These are phyloP conservation scores for Epinephelus awoara DNA, from an alignment of 2,797 vertebrate species.

Conservation along the genomic window DNA sequence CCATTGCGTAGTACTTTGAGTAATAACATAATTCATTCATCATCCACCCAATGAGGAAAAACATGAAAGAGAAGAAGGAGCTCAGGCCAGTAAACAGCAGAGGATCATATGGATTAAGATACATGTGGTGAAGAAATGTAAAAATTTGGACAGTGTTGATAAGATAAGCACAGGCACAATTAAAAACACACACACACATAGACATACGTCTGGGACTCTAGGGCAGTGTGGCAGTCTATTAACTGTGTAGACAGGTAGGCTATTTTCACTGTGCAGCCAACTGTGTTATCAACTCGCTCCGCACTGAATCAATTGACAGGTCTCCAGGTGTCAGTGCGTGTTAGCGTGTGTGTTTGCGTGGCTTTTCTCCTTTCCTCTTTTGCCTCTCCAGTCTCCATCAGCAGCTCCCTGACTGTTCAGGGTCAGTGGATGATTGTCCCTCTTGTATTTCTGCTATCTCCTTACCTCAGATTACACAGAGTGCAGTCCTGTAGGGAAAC, in stretches of 20 bases:
- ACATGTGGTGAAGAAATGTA: slow-evolving; percentile 23
- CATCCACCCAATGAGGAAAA: not conserved
- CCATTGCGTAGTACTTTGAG: not conserved
- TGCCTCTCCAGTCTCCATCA: slow-evolving; percentile 45
- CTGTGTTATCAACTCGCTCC: slow-evolving; percentile 77
- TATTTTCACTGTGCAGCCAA: slow-evolving; percentile 74
- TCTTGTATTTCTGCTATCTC: slow-evolving; percentile 65
- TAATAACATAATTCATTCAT: slow-evolving; percentile 5
- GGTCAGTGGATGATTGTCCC: slow-evolving; percentile 68
- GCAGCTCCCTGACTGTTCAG: slow-evolving; percentile 48
- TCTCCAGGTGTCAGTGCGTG: slow-evolving; percentile 50
- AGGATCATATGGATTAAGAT: slow-evolving; percentile 22
- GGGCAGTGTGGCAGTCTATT: slow-evolving; percentile 50
- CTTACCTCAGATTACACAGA: slow-evolving; percentile 67
- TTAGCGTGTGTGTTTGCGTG: slow-evolving; percentile 35
- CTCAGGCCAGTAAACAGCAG: not conserved
- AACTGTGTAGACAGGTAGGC: slow-evolving; percentile 59
- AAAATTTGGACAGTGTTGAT: slow-evolving; percentile 19
- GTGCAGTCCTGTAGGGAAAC: slow-evolving; percentile 44
- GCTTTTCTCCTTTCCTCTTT: slow-evolving; percentile 23
- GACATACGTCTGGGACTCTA: slow-evolving; percentile 2
- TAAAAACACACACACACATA: slow-evolving; percentile 38
- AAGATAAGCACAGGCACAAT: slow-evolving; percentile 43
- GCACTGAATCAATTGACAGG: slow-evolving; percentile 73
- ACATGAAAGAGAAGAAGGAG: not conserved